Base-by-base conservation (phyloP, 2,113 vertebrate species). In the Notothenia coriiceps region DNA sequence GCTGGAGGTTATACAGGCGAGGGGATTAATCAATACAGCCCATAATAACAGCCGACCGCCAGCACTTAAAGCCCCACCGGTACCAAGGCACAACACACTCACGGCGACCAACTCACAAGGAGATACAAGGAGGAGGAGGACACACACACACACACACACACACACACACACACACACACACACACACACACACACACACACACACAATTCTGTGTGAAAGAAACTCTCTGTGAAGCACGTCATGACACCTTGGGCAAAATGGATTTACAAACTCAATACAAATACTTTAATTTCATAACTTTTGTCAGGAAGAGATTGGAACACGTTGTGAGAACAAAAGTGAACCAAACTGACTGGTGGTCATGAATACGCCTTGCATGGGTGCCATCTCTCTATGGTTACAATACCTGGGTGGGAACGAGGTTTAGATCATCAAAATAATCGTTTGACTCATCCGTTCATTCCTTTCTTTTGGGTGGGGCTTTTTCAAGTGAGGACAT, bases 11-110 rank as follows among this genome's bases (percentile, higher is more conserved):
- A 96, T 94, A 92, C 91, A 77, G 95, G 94, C 95, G 91, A 94
- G 92, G 93, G 93, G 95, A 96, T 96, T 96, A 96, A 97, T 97
- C 95, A 96, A 97, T 97, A 97, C 94, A 92, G 83, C 52, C 77
- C 87, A 88, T 87, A 93, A 86, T 93, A 94, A 96, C 94, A 95
- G 95, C 95, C 94, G 90, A 93, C 85, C 94, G 86, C 92, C 91
- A 93, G 95, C 96, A 95, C 95, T 96, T 94, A 94, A 84, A 95
- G 94, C 93, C 87, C 78, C 95, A 94, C 61, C 33, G 77, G 84
- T 88, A 80, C 78, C 49, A 47, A 75, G 60, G 74, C 74, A 85
- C 78, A 64, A 79, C 75, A 73, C 72, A 20, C 54, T 79, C 79
- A 76, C 59, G 71, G 50, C n/a, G 17, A 62, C 68, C 51, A 56